Conservation (phyloP, 2,797 vertebrate species). For the Hemitrygon akajei region DNA sequence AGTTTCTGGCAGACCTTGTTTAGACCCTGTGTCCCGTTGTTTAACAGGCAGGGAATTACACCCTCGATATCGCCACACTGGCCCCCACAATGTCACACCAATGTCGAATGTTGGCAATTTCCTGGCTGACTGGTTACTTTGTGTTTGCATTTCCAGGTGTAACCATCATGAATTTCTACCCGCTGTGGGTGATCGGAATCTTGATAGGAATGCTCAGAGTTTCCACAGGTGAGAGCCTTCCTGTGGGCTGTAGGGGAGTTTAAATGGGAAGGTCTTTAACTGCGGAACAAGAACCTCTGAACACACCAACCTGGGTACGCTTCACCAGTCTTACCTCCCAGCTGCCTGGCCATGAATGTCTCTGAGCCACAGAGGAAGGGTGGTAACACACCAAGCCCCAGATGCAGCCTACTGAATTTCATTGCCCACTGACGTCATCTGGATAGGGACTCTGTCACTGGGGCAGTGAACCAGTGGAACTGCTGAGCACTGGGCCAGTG, state of each 20-base stretch:
- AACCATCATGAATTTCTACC: background rate
- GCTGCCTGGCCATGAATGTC: background rate
- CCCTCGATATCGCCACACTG: too few species aligned
- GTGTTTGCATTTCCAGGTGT: background rate
- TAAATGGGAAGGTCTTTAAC: background rate
- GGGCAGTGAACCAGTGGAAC: background rate
- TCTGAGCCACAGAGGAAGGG: background rate
- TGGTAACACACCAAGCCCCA: background rate
- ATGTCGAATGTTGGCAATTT: background rate
- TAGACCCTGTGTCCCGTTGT: too few species aligned
- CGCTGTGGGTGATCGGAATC: conserved; percentile 1
- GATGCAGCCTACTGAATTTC: background rate
- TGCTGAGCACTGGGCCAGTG: background rate
- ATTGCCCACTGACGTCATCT: background rate
- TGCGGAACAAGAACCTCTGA: background rate
- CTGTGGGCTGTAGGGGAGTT: background rate
- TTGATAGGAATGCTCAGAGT: background rate
- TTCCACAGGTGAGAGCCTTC: background rate
- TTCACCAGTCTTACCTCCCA: background rate
- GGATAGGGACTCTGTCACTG: background rate
- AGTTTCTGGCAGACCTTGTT: too few species aligned
- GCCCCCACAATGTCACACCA: too few species aligned
- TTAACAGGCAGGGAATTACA: too few species aligned
- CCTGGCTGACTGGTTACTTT: background rate
- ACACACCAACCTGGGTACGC: background rate